Percentiles rank a stretch among this genome's conserved stretches.
These are phyloP conservation scores for Platysteira castanea DNA, from an alignment of 2,113 vertebrate genomes.

Conservation along the genomic window DNA sequence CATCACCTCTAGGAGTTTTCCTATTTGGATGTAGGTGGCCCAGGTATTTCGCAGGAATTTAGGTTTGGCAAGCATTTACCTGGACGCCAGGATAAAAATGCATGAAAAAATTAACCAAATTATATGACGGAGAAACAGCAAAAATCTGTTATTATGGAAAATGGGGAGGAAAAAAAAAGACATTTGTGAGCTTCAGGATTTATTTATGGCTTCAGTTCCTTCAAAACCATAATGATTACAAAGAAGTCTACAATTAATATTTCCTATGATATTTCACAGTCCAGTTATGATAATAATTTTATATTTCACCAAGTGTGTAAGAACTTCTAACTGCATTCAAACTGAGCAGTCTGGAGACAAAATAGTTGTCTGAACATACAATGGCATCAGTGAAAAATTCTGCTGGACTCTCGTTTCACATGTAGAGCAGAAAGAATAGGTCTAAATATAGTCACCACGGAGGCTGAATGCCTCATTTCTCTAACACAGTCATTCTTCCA, in stretches of 20 bases:
- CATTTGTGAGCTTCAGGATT: neutral
- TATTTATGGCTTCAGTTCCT: neutral
- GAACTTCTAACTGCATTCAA: neutral
- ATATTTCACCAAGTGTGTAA: neutral
- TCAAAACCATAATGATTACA: neutral
- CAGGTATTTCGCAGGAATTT: neutral
- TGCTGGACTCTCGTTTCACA: neutral
- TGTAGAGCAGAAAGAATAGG: neutral
- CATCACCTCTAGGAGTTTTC: neutral
- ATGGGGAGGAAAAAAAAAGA: neutral
- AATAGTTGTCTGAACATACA: neutral
- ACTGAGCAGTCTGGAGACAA: neutral
- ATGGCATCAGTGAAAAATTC: neutral
- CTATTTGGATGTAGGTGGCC: neutral
- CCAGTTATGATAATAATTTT: neutral
- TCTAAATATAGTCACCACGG: accelerated
- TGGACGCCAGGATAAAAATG: neutral
- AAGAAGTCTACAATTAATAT: neutral
- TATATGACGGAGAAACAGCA: neutral
- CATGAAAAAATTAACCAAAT: neutral
- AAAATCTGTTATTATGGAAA: neutral
- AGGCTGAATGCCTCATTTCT: neutral
- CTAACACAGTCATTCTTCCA: neutral
- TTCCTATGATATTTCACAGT: neutral
- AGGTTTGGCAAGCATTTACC: neutral